phyloP scores from a whole-genome alignment of 2,888 invertebrate species.

The Nomada flava region DNA sequence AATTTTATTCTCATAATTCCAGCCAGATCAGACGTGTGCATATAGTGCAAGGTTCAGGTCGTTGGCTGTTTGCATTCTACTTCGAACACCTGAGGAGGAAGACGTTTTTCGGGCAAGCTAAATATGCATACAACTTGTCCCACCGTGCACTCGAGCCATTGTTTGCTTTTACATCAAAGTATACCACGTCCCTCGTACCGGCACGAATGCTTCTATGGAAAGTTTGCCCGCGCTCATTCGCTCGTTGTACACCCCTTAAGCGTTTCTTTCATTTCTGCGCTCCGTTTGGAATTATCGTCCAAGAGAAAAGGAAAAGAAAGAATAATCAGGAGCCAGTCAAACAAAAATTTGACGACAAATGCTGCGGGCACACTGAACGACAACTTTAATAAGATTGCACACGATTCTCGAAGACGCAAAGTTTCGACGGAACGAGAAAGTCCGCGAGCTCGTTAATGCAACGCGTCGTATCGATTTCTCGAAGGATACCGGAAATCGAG shows the following conservation, averaged over 20 bases:
- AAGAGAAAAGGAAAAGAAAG: no score
- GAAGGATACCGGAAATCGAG: neutral
- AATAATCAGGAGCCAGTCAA: no score
- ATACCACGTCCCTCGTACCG: neutral
- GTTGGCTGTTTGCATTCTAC: conserved; percentile 30
- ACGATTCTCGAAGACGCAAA: neutral
- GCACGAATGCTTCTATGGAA: neutral
- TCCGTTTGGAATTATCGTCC: neutral
- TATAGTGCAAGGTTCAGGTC: neutral
- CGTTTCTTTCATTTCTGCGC: neutral
- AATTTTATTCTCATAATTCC: neutral
- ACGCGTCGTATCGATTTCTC: neutral
- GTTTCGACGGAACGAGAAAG: neutral
- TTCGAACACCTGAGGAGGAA: conserved; percentile 13
- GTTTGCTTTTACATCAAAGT: conserved; percentile 30
- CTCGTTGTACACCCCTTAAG: neutral
- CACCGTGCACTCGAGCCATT: neutral
- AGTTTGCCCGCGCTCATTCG: neutral
- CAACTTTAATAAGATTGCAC: neutral
- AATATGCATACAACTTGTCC: conserved; percentile 35
- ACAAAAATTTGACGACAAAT: no score
- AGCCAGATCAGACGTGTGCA: neutral
- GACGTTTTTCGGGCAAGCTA: conserved; percentile 35
- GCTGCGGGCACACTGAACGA: neutral
- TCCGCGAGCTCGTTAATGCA: neutral